These are phyloP conservation scores for Eulemur mongoz DNA, from an alignment of 2,797 vertebrate genomes.

Conservation along the genomic window DNA sequence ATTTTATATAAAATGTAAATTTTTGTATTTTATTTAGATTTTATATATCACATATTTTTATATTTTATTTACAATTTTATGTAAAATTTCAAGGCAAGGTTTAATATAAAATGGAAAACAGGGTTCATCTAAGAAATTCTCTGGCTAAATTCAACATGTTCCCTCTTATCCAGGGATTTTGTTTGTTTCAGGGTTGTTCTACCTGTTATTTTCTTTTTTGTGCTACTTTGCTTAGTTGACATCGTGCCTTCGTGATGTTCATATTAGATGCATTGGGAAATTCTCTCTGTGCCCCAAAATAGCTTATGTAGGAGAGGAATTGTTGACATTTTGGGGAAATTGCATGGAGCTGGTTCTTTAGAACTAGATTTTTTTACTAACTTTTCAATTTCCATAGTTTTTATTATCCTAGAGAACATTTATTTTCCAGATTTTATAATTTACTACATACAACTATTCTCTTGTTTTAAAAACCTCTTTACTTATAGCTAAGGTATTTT, in stretches of 20 bases:
- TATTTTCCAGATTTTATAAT: neutral
- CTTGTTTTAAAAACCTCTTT: neutral
- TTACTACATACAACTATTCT: neutral
- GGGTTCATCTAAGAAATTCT: neutral
- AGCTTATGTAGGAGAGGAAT: neutral
- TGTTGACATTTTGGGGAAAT: conserved; percentile 2
- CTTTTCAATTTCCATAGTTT: conserved; percentile 2
- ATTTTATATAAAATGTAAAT: too few species aligned
- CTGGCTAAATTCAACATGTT: neutral
- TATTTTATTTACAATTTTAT: neutral
- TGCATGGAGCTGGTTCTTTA: neutral
- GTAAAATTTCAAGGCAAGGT: neutral
- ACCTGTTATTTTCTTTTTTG: too few species aligned
- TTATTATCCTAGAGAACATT: neutral
- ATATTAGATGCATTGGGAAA: neutral
- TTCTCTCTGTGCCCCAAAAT: neutral
- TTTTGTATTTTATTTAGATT: neutral
- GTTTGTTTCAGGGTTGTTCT: neutral
- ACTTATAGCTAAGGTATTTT: neutral
- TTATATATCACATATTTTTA: neutral
- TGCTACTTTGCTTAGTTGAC: neutral
- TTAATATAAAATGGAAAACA: neutral
- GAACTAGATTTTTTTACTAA: neutral
- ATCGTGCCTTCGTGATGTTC: neutral
- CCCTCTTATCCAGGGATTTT: neutral